Percentiles rank a stretch among this genome's conserved stretches.
These are phyloP conservation scores for Cryptoblepharus egeriae DNA, from an alignment of 2,797 vertebrate species.

Conservation along the genomic window DNA sequence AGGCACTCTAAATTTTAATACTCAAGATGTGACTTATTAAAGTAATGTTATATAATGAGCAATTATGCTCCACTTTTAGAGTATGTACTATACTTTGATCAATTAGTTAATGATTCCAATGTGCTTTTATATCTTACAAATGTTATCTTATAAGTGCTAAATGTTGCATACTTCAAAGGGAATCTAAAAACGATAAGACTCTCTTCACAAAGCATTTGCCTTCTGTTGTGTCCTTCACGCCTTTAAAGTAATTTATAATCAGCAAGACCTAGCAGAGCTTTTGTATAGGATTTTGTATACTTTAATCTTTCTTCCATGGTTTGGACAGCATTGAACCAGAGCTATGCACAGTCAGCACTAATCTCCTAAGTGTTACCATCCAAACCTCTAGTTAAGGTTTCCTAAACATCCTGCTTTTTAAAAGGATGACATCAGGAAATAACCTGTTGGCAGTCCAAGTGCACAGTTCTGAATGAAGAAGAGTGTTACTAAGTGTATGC, in stretches of 20 bases:
- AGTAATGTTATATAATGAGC: background rate
- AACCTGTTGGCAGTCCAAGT: background rate
- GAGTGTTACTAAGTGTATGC: background rate
- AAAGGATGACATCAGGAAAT: background rate
- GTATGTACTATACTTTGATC: conserved; percentile 64
- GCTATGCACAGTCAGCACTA: background rate
- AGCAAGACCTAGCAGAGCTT: background rate
- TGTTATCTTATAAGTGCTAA: conserved; percentile 1
- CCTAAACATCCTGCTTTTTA: background rate
- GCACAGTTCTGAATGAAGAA: background rate
- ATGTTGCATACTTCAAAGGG: background rate
- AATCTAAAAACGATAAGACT: background rate
- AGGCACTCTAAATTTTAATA: conserved; percentile 3
- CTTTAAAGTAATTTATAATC: conserved; percentile 17
- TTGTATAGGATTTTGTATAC: conserved; percentile 1
- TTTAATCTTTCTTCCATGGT: conserved; percentile 3
- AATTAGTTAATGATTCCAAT: conserved; percentile 63
- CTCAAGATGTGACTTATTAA: conserved; percentile 2
- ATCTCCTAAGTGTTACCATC: background rate
- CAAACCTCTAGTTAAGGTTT: background rate
- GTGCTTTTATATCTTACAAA: conserved; percentile 33
- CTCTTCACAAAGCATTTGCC: background rate
- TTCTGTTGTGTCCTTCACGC: conserved; percentile 5
- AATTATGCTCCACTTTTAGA: background rate
- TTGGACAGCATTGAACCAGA: background rate